Percentiles rank a stretch among this genome's conserved stretches.
Evolutionary conservation across 2,113 vertebrate species (phyloP).

Genomic region (Dendropsophus ebraccatus): DNA sequence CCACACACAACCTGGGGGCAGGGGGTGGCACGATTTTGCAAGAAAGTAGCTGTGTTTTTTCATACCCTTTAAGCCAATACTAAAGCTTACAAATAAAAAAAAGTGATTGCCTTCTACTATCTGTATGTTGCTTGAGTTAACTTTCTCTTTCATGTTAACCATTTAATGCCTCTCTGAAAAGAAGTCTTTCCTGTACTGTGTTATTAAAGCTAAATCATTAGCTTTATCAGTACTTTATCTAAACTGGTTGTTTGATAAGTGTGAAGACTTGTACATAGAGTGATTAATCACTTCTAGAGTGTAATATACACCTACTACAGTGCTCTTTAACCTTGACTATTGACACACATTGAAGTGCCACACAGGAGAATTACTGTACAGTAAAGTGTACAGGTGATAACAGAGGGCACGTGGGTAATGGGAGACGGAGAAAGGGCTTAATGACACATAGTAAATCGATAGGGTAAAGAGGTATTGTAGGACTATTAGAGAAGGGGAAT

Average conservation of each 20-base stretch:
- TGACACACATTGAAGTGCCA: background rate
- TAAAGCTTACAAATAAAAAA: no score
- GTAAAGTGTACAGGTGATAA: slow-evolving; percentile 3
- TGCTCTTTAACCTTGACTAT: slow-evolving; percentile 2
- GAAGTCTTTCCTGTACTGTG: background rate
- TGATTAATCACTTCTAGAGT: background rate
- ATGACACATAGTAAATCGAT: slow-evolving; percentile 1
- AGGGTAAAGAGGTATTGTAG: background rate
- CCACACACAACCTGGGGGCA: no score
- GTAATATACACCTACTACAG: background rate
- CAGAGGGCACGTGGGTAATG: slow-evolving; percentile 8
- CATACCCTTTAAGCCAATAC: no score
- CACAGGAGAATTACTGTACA: background rate
- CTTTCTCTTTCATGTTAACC: background rate
- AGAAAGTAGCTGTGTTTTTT: no score
- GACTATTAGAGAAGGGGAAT: background rate
- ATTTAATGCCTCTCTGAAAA: background rate
- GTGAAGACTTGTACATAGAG: background rate
- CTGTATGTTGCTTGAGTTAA: no score
- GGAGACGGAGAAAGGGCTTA: background rate
- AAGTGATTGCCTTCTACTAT: no score
- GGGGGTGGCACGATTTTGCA: no score
- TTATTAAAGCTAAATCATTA: background rate
- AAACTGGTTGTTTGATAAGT: background rate
- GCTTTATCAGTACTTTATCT: background rate